A percentile compares a stretch with the other conserved stretches of the same genome.
Conservation (phyloP, 2,797 vertebrate genomes). For the Thripadectes ignobilis region DNA sequence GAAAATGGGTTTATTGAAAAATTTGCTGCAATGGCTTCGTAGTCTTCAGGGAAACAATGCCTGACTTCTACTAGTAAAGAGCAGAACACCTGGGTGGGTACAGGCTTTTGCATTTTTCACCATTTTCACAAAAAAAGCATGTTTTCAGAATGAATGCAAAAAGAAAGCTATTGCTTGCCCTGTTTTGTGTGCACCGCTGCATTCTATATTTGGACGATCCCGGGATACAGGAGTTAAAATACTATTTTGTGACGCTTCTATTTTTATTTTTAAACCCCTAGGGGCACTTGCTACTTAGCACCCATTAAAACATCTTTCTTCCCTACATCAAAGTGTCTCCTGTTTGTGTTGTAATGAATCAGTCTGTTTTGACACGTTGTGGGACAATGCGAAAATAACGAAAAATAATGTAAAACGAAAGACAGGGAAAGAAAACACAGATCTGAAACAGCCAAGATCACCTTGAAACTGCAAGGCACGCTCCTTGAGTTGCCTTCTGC, state of each 20-base stretch:
- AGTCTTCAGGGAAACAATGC: neutral
- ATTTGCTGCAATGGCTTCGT: neutral
- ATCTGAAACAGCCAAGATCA: neutral
- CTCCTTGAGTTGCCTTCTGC: neutral
- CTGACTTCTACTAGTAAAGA: neutral
- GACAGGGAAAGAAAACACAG: neutral
- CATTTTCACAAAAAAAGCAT: neutral
- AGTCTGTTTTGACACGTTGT: conserved; percentile 45
- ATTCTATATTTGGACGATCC: neutral
- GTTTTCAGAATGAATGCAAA: neutral
- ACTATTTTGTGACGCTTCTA: conserved; percentile 24
- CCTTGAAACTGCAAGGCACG: neutral
- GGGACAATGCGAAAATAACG: conserved; percentile 41
- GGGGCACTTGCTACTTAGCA: conserved; percentile 54
- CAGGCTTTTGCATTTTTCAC: neutral
- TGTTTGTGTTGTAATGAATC: conserved; percentile 52
- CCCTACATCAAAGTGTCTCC: conserved; percentile 55
- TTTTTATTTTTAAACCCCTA: conserved; percentile 55
- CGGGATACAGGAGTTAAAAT: neutral
- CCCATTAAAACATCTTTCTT: conserved; percentile 48
- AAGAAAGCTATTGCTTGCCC: neutral
- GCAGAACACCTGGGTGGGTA: neutral
- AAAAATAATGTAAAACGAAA: conserved; percentile 23
- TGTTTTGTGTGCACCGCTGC: neutral
- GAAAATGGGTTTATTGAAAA: neutral